Evolutionary conservation across 2,888 invertebrate species (phyloP).

Genomic region (Clunio marinus): DNA sequence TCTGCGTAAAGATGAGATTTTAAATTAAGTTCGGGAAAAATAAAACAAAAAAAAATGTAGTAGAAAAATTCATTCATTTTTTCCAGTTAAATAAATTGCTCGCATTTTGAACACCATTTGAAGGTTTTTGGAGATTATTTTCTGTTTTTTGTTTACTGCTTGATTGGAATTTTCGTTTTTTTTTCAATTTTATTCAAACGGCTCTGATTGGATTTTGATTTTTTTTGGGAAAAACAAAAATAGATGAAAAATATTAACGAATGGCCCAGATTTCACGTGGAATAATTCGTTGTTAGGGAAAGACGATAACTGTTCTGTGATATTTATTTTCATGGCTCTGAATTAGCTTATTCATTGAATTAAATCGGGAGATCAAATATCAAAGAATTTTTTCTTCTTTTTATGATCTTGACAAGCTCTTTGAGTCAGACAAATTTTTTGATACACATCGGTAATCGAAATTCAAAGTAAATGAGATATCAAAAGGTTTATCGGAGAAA

Average conservation of each 20-base stretch:
- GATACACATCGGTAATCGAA: too few species aligned
- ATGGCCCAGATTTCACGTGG: background rate
- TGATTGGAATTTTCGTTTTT: slow-evolving; percentile 8
- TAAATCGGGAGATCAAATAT: too few species aligned
- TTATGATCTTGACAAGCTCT: too few species aligned
- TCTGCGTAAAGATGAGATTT: background rate
- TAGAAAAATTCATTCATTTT: background rate
- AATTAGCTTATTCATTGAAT: too few species aligned
- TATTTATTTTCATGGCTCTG: background rate
- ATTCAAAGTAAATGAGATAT: too few species aligned
- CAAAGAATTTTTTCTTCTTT: too few species aligned
- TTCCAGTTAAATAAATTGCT: slow-evolving; percentile 14
- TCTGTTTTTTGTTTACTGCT: too few species aligned
- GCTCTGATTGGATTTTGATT: background rate
- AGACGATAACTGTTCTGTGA: background rate
- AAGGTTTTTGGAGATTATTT: slow-evolving; percentile 9
- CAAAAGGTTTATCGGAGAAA: too few species aligned
- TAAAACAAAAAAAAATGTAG: background rate
- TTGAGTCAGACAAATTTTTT: too few species aligned
- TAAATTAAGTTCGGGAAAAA: background rate
- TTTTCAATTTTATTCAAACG: background rate
- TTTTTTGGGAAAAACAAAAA: slow-evolving; percentile 2
- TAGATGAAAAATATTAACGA: background rate
- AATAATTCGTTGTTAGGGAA: background rate
- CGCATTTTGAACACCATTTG: background rate